phyloP scores from a whole-genome alignment of 64 coral and sea anemone species.

The Cladopsammia gracilis region DNA sequence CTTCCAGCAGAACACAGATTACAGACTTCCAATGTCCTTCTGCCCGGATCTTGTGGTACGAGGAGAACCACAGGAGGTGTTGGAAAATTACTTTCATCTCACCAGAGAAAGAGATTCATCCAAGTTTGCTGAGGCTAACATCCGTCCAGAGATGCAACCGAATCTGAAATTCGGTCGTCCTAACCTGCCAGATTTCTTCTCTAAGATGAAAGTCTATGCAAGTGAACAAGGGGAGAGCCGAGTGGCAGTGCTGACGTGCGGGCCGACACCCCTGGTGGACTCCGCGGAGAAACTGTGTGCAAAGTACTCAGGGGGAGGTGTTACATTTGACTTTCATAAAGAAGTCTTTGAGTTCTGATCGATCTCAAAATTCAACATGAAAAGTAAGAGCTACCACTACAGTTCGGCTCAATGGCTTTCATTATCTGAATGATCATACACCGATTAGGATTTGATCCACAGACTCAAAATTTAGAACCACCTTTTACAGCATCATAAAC shows the following conservation, averaged over 20 bases:
- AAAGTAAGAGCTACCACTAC: no score
- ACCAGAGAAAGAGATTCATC: slow-evolving; percentile 80
- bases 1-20: slow-evolving; percentile 48
- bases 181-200: slow-evolving; percentile 50
- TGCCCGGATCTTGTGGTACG: slow-evolving; percentile 69
- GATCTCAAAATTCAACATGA: no score
- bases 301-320: slow-evolving; percentile 50
- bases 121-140: slow-evolving; percentile 75
- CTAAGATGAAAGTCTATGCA: slow-evolving; percentile 71
- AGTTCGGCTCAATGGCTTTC: no score
- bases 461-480: no score
- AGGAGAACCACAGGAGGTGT: slow-evolving; percentile 34
- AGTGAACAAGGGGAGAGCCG: slow-evolving; percentile 10
- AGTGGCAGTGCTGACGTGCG: slow-evolving; percentile 81
- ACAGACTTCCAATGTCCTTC: slow-evolving; percentile 72
- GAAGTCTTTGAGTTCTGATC: slow-evolving; percentile 82
- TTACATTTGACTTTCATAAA: slow-evolving; percentile 86
- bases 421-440: no score
- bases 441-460: no score
- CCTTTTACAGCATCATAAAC: no score
- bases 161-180: slow-evolving; percentile 79
- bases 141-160: slow-evolving; percentile 66
- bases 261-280: slow-evolving; percentile 64
- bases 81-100: slow-evolving; percentile 82
- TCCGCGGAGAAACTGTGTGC: slow-evolving; percentile 69